Evolutionary conservation across 92 coral and sea anemone species (phyloP), one percentile per base, ranked within the genome.

Genomic region (Micromussa lordhowensis): DNA sequence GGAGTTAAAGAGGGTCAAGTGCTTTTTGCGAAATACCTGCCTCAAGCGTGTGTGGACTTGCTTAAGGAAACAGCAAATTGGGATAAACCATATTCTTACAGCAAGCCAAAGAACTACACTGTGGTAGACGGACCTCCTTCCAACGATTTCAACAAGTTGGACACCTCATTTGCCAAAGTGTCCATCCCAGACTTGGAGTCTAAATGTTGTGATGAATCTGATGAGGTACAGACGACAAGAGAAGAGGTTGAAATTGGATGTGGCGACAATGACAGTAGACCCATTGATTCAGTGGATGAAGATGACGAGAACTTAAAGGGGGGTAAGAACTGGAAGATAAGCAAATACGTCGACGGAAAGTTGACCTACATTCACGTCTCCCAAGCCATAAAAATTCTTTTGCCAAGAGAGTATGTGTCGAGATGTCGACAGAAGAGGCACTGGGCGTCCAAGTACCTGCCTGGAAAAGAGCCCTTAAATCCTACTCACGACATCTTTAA

Each of bases 1-100:
- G 88, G 93, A 2, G 77, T 91, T 10, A 80, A 81, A 53, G 49
- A 86, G 22, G 93, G 87, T 53, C 85, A 86, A 63, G 77, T 34
- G 55, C 87, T 91, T 53, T 91, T 91, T 51, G 44, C 55, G 13
- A 81, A 86, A 70, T 91, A 86, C 49, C 53, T 91, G 82, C 93
- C 85, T 24, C 72, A 51, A 75, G 80, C 70, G 38, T 91, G 93
- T 83, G 87, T 91, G 44, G 55, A 86, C 32, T 80, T 91, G 12
- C 69, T 90, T 28, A 86, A 86, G 72, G 61, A 49, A 15, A 72
- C 89, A 10, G 83, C 64, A 22, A 72, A 82, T 29, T 90, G 93
- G 88, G 87, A 86, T 51, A 81, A n/a, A 66, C 93, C 90, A 3
- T 90, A 80, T 55, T 74, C 19, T 48, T 80, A 29, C 53, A 28